Conservation (phyloP, 2,888 invertebrate genomes). For the Apodemia zela region DNA sequence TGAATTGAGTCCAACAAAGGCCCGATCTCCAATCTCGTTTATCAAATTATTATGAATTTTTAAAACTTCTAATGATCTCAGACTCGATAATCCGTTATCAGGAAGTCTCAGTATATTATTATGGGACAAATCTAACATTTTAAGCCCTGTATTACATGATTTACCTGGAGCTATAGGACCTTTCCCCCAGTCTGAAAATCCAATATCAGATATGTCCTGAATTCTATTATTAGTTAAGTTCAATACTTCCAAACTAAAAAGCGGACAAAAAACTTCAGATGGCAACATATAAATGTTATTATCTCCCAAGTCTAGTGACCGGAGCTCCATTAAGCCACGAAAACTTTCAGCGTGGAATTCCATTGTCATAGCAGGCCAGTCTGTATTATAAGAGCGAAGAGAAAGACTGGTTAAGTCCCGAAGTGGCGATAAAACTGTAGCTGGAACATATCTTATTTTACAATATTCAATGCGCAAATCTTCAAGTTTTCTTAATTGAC, state of each 20-base stretch:
- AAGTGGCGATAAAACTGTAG: constrained; percentile 84
- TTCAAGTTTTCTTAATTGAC: constrained; percentile 85
- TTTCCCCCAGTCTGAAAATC: constrained; percentile 87
- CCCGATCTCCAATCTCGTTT: constrained; percentile 86
- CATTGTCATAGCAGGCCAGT: constrained; percentile 90
- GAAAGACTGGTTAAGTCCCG: constrained; percentile 85
- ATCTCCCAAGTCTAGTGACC: constrained; percentile 85
- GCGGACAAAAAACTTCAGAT: constrained; percentile 85
- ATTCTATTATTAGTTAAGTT: constrained; percentile 89
- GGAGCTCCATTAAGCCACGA: constrained; percentile 84
- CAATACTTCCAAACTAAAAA: constrained; percentile 83
- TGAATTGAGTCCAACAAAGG: constrained; percentile 85
- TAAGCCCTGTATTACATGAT: constrained; percentile 85
- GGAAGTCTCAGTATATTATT: constrained; percentile 86
- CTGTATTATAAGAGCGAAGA: constrained; percentile 87
- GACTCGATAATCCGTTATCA: constrained; percentile 85
- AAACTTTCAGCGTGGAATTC: constrained; percentile 88
- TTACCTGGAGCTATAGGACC: constrained; percentile 84
- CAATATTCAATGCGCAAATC: constrained; percentile 87
- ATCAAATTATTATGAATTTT: constrained; percentile 89
- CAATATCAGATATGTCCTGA: constrained; percentile 87
- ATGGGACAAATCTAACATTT: constrained; percentile 85
- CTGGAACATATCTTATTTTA: constrained; percentile 87
- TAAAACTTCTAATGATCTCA: constrained; percentile 85
- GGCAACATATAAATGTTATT: constrained; percentile 89